Conservation (phyloP, 2,888 invertebrate genomes). For the Saturnia japonica region DNA sequence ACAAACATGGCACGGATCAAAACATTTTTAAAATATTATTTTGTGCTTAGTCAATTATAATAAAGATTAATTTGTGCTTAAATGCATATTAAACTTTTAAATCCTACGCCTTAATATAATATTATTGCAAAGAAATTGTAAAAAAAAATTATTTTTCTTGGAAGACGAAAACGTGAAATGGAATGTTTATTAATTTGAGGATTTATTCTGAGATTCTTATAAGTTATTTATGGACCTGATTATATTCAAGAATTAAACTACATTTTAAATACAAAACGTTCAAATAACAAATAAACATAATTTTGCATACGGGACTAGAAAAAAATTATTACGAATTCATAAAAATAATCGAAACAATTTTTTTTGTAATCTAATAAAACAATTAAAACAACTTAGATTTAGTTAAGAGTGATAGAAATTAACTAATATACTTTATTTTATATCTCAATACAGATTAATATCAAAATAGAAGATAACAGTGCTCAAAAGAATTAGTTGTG, state of each 20-base stretch:
- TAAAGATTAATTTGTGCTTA: conserved; percentile 32
- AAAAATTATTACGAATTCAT: too few relatives aligned
- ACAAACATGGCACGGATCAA: conserved; percentile 5
- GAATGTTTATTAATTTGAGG: conserved; percentile 26
- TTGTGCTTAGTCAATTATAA: conserved; percentile 2
- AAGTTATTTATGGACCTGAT: neutral
- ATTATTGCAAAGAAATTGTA: conserved; percentile 18
- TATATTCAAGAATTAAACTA: neutral
- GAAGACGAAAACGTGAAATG: conserved; percentile 33
- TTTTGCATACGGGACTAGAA: too few relatives aligned
- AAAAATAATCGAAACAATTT: too few relatives aligned
- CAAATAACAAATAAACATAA: too few relatives aligned
- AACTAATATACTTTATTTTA: neutral
- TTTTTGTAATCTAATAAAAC: too few relatives aligned
- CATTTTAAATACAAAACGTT: neutral
- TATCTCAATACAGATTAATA: neutral
- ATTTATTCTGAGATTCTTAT: neutral
- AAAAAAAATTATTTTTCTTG: conserved; percentile 27
- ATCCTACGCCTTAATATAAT: conserved; percentile 14
- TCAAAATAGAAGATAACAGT: neutral
- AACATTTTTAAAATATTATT: neutral
- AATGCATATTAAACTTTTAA: conserved; percentile 19
- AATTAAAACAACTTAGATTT: too few relatives aligned
- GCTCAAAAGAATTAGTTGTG: neutral
- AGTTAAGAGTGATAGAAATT: too few relatives aligned